Evolutionary conservation across 2,888 invertebrate genomes (phyloP).

Genomic region (Pseudococcus longispinus): DNA sequence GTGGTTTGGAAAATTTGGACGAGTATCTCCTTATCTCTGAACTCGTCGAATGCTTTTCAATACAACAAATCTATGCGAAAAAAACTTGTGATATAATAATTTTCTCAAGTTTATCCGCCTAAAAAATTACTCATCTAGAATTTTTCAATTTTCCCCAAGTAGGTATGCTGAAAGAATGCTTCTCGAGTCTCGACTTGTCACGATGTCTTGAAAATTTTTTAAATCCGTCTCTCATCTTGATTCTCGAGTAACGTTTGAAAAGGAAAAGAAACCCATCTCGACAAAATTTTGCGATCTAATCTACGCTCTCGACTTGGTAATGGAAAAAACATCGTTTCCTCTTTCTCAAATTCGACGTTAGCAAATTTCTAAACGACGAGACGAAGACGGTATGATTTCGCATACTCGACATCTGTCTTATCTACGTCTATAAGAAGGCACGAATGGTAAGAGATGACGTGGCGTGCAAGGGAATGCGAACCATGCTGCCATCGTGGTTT

Average conservation of each 20-base stretch:
- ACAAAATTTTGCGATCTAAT: neutral
- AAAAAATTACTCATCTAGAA: neutral
- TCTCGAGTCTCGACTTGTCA: no score
- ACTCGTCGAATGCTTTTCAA: neutral
- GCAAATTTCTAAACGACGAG: neutral
- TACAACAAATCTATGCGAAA: neutral
- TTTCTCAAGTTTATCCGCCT: neutral
- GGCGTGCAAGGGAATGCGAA: neutral
- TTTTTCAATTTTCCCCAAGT: neutral
- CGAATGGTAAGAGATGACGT: neutral
- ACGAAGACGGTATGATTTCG: neutral
- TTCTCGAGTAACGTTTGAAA: neutral
- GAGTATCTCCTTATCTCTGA: neutral
- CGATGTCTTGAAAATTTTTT: neutral
- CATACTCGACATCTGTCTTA: slow-evolving; percentile 10
- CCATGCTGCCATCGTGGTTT: neutral
- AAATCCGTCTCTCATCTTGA: neutral
- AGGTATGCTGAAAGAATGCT: neutral
- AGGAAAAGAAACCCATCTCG: neutral
- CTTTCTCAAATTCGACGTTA: neutral
- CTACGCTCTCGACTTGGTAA: neutral
- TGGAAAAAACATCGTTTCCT: neutral
- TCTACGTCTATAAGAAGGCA: neutral
- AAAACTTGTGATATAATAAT: neutral
- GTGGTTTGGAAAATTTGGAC: neutral